phyloP scores from a whole-genome alignment of 2,113 vertebrate species.

The Suncus etruscus region DNA sequence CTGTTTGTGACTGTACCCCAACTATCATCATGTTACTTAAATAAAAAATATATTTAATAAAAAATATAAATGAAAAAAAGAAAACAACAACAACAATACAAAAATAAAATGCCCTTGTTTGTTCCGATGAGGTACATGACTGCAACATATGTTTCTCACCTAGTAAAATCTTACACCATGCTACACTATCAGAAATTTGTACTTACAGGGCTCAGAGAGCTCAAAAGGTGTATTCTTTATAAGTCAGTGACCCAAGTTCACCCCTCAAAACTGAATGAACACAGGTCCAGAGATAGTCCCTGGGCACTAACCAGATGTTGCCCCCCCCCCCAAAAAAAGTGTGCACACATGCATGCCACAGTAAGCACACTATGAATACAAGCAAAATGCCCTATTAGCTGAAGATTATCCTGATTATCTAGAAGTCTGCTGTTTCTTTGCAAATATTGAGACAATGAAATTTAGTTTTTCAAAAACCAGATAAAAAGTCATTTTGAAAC shows the following conservation, averaged over 20 bases:
- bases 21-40: no score
- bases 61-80: no score
- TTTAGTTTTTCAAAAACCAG: background rate
- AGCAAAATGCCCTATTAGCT: background rate
- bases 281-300: no score
- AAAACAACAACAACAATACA: no score
- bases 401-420: background rate
- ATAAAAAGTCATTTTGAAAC: conserved; percentile 39
- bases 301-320: no score
- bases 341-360: background rate
- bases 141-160: conserved; percentile 1
- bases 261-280: no score
- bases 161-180: conserved; percentile 28
- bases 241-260: no score
- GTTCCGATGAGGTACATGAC: background rate
- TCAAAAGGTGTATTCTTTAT: no score
- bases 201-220: background rate
- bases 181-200: background rate
- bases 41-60: no score
- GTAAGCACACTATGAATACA: background rate
- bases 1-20: no score
- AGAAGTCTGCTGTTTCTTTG: background rate
- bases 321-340: no score
- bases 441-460: conserved; percentile 22
- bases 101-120: no score